These are phyloP conservation scores for Gymnocephalus cernua DNA, from an alignment of 2,113 vertebrate genomes.

Conservation along the genomic window DNA sequence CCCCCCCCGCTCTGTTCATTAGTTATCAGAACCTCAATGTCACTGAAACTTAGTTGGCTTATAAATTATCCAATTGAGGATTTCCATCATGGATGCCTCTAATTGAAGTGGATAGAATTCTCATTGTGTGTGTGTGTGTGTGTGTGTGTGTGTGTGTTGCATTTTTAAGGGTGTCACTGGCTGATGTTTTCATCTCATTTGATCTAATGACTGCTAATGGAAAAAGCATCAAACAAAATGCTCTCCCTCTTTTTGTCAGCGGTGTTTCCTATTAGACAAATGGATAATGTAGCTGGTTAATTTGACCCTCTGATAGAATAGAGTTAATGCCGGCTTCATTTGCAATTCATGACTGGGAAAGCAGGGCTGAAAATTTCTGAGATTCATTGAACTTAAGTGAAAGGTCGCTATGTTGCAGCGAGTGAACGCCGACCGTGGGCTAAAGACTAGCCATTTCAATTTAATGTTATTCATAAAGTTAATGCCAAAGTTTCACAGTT, in stretches of 20 bases:
- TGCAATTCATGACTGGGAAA: constrained; percentile 80
- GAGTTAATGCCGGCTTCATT: constrained; percentile 74
- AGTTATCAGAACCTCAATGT: constrained; percentile 47
- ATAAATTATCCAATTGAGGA: constrained; percentile 56
- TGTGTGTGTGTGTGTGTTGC: constrained; percentile 32
- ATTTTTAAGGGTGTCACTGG: constrained; percentile 39
- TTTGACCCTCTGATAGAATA: constrained; percentile 73
- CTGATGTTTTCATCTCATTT: constrained; percentile 73
- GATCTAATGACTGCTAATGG: constrained; percentile 82
- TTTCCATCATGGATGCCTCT: constrained; percentile 54
- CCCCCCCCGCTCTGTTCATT: constrained; percentile 34
- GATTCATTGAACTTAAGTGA: constrained; percentile 70
- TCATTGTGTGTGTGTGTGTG: constrained; percentile 32
- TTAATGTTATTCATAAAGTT: constrained; percentile 74
- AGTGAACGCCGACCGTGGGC: constrained; percentile 52
- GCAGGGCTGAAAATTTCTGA: constrained; percentile 62
- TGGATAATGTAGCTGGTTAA: constrained; percentile 73
- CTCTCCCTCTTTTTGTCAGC: constrained; percentile 53
- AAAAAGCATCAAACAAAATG: constrained; percentile 74
- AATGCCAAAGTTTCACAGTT: constrained; percentile 66
- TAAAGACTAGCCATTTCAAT: constrained; percentile 55
- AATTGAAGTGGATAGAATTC: constrained; percentile 64
- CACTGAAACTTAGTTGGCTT: constrained; percentile 40
- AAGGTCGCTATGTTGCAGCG: constrained; percentile 58
- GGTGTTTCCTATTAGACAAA: constrained; percentile 68